These are phyloP conservation scores for Trachelus tabidus DNA, from an alignment of 2,888 invertebrate genomes.

Conservation along the genomic window DNA sequence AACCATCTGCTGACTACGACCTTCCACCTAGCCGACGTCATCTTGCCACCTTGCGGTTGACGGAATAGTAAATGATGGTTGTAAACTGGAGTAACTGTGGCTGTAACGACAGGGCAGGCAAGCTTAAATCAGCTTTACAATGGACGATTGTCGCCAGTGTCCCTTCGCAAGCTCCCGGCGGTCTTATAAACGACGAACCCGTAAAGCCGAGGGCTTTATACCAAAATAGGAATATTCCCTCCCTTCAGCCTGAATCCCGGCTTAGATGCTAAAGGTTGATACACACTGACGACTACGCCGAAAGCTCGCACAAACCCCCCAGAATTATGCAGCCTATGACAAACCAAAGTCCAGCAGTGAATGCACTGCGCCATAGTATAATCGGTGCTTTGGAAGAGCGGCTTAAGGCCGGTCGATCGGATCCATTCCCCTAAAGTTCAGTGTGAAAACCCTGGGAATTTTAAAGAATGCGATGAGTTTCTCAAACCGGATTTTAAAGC, in stretches of 20 bases:
- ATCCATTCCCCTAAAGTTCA: background rate
- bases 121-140: conserved; percentile 14
- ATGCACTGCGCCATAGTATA: background rate
- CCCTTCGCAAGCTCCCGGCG: conserved; percentile 2
- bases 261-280: background rate
- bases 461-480: background rate
- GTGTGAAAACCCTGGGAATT: background rate
- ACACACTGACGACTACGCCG: background rate
- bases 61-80: background rate
- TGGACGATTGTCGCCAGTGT: conserved; percentile 14
- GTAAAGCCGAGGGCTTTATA: background rate
- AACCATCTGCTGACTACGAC: background rate
- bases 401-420: background rate
- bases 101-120: background rate
- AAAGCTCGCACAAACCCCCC: background rate
- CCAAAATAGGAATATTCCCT: background rate
- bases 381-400: background rate
- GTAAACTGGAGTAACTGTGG: background rate
- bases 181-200: conserved; percentile 10
- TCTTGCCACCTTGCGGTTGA: background rate
- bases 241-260: background rate
- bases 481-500: background rate
- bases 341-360: background rate
- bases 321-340: background rate
- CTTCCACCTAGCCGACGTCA: background rate